These are phyloP conservation scores for Spizaetus ornatus DNA, from an alignment of 2,113 vertebrate genomes.

Conservation along the genomic window DNA sequence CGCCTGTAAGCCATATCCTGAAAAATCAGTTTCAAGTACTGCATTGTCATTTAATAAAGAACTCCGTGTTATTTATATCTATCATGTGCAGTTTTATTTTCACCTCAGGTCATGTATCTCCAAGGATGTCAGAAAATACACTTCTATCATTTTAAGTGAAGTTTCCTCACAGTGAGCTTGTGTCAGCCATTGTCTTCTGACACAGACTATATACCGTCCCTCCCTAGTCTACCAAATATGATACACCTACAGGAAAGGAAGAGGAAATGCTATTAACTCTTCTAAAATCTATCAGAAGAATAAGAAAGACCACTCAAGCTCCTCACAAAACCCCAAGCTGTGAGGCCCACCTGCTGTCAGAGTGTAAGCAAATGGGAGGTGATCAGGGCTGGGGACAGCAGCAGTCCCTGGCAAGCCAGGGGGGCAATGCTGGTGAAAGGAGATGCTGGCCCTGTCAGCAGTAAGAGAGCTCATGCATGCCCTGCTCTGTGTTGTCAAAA, in stretches of 20 bases:
- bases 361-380: neutral
- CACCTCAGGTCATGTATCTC: neutral
- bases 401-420: neutral
- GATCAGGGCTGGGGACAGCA: neutral
- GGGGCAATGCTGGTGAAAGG: neutral
- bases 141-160: neutral
- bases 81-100: neutral
- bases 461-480: neutral
- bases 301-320: neutral
- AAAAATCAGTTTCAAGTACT: neutral
- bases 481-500: neutral
- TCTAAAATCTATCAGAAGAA: neutral
- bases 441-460: neutral
- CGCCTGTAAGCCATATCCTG: neutral
- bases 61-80: neutral
- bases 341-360: neutral
- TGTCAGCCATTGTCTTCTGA: neutral
- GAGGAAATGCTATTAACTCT: neutral
- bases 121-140: neutral
- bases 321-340: neutral
- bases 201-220: neutral
- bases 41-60: neutral
- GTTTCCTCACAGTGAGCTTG: neutral
- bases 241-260: neutral
- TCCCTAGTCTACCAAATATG: neutral